Evolutionary conservation across 2,797 vertebrate genomes (phyloP), one percentile per base, ranked within the genome.

Genomic region (Tympanoctomys barrerae): DNA sequence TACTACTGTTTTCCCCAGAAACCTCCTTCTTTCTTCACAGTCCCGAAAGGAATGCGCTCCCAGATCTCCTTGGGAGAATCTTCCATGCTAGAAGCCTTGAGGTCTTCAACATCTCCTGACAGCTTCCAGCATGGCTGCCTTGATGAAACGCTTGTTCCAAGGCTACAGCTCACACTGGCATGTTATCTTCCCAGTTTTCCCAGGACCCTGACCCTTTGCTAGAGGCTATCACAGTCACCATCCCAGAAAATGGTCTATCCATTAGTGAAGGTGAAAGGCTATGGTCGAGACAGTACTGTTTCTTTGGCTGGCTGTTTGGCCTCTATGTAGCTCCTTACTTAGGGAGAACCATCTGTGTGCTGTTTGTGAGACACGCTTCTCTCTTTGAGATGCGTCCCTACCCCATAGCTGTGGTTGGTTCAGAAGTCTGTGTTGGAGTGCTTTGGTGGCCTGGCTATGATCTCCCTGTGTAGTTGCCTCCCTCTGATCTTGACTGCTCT

Each of bases 221-320:
- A 33, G 33, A 93, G 18, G 85, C 16, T 13, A 80, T 73, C 26
- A 19, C 39, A 70, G 54, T 46, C 57, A 10, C 26, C 68, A 21
- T 70, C 66, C 46, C 14, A 83, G 42, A 66, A 83, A 14, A 86
- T 18, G 3, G 3, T 68, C 7, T 90, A 9, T 73, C 13, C 46
- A 52, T 11, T 68, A 61, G 49, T 49, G 42, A 97, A 61, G 12
- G 64, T 39, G 78, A 59, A 83, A 83, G 26, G 59, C 70, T 18
- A 26, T 1, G 1, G 1, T 91, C 31, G 39, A 92, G 70, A n/a
- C 49, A 16, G 24, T 52, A 9, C 46, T 26, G 18, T 9, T 93
- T 90, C 19, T 90, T 95, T 59, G 49, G n/a, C 7, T 92, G 86
- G 57, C 49, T 82, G 31, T 46, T 84, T 94, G 90, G 28, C 26